These are phyloP conservation scores for Margarornis squamiger DNA, from an alignment of 2,797 vertebrate genomes.

Conservation along the genomic window DNA sequence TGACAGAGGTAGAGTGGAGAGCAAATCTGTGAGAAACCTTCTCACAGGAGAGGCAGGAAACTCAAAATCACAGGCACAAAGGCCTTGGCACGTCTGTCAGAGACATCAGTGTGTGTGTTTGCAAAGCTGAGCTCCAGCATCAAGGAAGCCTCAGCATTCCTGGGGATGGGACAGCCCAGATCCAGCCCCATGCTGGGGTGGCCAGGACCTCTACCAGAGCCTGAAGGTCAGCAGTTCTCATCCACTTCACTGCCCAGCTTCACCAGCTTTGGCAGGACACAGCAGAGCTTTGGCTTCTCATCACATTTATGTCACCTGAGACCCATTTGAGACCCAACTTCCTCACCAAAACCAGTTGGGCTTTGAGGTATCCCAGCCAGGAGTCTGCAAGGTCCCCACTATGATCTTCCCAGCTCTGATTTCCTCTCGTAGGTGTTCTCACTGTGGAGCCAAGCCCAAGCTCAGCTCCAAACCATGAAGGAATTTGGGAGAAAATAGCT, in stretches of 20 bases:
- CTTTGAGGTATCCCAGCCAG: neutral
- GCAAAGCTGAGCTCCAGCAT: neutral
- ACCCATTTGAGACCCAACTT: neutral
- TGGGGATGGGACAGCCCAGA: neutral
- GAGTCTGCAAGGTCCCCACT: neutral
- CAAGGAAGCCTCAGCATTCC: neutral
- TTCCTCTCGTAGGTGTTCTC: neutral
- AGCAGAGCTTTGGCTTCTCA: neutral
- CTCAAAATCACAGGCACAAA: neutral
- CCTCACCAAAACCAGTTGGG: neutral
- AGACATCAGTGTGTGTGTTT: neutral
- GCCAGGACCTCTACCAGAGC: neutral
- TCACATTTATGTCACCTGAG: neutral
- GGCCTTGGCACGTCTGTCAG: neutral
- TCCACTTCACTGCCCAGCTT: neutral
- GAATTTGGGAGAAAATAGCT: neutral
- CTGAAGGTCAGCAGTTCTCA: neutral
- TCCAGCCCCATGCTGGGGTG: accelerated
- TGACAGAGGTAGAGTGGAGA: neutral
- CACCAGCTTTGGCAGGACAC: neutral
- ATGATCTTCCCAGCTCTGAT: neutral
- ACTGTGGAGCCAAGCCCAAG: neutral
- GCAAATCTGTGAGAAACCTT: neutral
- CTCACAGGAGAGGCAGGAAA: neutral
- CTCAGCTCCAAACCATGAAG: neutral